A percentile compares a stretch with the other conserved stretches of the same genome.
These are phyloP conservation scores for Protobothrops flavoviridis DNA, from an alignment of 2,113 vertebrate genomes.

Conservation along the genomic window DNA sequence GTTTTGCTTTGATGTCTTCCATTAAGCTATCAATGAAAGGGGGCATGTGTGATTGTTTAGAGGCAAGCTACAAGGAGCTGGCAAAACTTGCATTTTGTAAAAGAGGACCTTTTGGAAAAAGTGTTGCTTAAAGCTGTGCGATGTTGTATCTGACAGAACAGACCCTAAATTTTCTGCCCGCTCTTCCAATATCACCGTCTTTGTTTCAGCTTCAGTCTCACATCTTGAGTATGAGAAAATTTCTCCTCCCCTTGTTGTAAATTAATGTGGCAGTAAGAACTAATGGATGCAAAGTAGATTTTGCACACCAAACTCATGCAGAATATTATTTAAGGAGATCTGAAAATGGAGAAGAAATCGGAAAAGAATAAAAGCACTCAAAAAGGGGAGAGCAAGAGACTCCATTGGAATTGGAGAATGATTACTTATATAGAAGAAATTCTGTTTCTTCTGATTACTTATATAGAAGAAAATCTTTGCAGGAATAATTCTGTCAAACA, in stretches of 20 bases:
- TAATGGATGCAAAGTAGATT: background rate
- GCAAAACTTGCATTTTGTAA: background rate
- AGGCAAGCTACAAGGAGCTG: background rate
- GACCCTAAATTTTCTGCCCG: background rate
- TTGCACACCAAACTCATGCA: background rate
- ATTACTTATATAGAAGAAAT: background rate
- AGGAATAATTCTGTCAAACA: background rate
- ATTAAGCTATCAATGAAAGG: background rate
- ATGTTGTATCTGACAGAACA: background rate
- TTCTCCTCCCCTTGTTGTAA: background rate
- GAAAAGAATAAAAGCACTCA: background rate
- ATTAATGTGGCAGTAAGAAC: background rate
- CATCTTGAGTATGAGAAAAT: background rate
- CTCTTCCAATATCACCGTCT: background rate
- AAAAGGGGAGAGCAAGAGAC: background rate
- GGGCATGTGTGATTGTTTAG: too few relatives aligned
- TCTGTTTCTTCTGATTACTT: too few relatives aligned
- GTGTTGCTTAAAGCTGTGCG: background rate
- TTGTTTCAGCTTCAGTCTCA: background rate
- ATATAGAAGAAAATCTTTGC: background rate
- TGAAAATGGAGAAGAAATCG: background rate
- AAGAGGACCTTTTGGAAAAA: background rate
- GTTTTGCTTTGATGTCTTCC: background rate
- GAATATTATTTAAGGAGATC: background rate
- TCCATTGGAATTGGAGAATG: background rate